Base-by-base conservation (phyloP, 2,797 vertebrate genomes). In the Hydrolagus colliei region DNA sequence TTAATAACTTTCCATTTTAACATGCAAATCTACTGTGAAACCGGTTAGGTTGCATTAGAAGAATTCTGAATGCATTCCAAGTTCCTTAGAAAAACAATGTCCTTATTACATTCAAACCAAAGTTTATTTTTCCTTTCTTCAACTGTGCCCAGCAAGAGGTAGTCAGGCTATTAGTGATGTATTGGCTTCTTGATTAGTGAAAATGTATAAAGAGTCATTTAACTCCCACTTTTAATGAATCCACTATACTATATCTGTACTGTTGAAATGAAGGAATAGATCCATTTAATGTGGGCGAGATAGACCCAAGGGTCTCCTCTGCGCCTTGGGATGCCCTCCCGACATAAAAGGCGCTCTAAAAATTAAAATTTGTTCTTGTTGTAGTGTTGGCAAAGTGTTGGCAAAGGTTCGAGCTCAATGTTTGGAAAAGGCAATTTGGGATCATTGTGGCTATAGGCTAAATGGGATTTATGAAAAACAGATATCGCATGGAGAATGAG, bases 81-180 rank as follows among this genome's bases (percentile, higher is more conserved):
- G 9, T 84, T 52, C 32, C 79, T 35, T 20, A 68, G 65, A 84
- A 84, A 71, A 84, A 84, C 67, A 84, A 67, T 65, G 0, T 67
- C 52, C n/a, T 63, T 22, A 18, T 41, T 68, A 71, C 41, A 41
- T 68, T 77, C 18, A 59, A n/a, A 59, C 27, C 18, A 68, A 52
- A 67, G 78, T 84, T 84, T 84, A 71, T 41, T 71, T 84, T 84
- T 68, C 79, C 32, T 41, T 68, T 84, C 79, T 84, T 71, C 67
- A 35, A 3, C 9, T 71, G 79, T 14, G 35, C 13, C 18, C 41
- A 67, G n/a, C 79, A 67, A 5, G 7, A 11, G 65, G 14, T 71
- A 68, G 79, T 32, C 32, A 84, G 78, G 78, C 4, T 41, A 65
- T 14, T 14, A 22, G 22, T 71, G 32, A 84, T 71, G 32, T 4